Conservation (phyloP, 2,888 invertebrate genomes). For the Trichopria drosophilae region DNA sequence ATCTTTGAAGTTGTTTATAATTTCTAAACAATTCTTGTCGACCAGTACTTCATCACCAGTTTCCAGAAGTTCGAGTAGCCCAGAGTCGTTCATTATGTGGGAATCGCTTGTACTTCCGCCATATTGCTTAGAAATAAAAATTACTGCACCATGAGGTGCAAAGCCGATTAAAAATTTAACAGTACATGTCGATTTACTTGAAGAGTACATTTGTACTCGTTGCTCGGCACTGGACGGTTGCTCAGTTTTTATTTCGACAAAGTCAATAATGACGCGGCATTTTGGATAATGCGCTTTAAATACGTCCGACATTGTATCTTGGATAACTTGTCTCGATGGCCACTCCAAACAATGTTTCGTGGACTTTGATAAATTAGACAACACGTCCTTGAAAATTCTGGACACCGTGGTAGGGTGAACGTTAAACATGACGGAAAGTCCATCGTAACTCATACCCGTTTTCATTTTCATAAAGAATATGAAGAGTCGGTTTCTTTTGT, state of each 20-base stretch:
- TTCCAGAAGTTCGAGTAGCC: constrained; percentile 35
- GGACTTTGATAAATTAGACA: constrained; percentile 1
- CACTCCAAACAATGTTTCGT: constrained; percentile 34
- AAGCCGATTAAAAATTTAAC: constrained; percentile 37
- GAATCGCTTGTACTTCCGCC: constrained; percentile 34
- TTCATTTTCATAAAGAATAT: constrained; percentile 36
- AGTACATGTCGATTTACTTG: constrained; percentile 33
- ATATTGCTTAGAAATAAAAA: constrained; percentile 35
- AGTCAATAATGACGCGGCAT: constrained; percentile 37
- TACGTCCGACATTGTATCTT: constrained; percentile 41
- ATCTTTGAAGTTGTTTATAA: constrained; percentile 24
- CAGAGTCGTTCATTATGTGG: constrained; percentile 35
- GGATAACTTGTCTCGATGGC: constrained; percentile 31
- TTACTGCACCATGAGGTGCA: constrained; percentile 36
- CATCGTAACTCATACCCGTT: too few species aligned
- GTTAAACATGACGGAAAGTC: too few species aligned
- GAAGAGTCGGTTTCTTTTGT: constrained; percentile 30
- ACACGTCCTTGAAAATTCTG: constrained; percentile 9
- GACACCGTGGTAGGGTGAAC: too few species aligned
- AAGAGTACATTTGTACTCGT: constrained; percentile 34
- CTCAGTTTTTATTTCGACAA: constrained; percentile 36
- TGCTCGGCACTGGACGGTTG: constrained; percentile 29
- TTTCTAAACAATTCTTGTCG: constrained; percentile 36
- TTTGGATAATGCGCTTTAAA: constrained; percentile 33
- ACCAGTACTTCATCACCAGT: constrained; percentile 35